A percentile compares a stretch with the other conserved stretches of the same genome.
phyloP scores from a whole-genome alignment of 2,113 vertebrate genomes.

The Stigmatopora argus region DNA sequence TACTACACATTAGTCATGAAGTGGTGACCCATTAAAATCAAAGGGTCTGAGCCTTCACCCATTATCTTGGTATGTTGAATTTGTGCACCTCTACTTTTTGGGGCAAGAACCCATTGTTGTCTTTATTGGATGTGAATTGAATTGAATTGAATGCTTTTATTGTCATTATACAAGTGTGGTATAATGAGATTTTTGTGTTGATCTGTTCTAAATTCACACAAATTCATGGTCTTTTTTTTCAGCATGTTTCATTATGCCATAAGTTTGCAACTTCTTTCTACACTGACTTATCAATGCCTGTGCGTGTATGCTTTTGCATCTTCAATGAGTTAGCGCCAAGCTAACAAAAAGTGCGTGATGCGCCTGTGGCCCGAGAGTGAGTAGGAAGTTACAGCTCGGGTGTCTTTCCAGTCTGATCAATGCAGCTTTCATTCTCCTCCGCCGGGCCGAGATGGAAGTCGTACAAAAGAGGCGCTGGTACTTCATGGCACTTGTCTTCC shows the following conservation, averaged over 20 bases:
- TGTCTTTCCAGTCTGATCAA: constrained; percentile 65
- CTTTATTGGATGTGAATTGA: neutral
- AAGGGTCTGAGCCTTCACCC: neutral
- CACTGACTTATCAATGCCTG: constrained; percentile 22
- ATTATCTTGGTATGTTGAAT: neutral
- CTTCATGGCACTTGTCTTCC: constrained; percentile 69
- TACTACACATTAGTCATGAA: neutral
- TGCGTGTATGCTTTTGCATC: constrained; percentile 25
- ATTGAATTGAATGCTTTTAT: too few species aligned
- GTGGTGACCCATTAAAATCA: too few species aligned
- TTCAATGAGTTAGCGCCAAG: constrained; percentile 22
- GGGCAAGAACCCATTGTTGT: neutral
- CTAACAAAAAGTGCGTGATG: constrained; percentile 31
- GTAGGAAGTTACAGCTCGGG: constrained; percentile 64
- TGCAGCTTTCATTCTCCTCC: constrained; percentile 73
- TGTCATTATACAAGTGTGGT: too few species aligned
- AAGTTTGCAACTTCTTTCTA: constrained; percentile 5
- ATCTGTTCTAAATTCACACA: neutral
- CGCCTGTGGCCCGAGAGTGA: constrained; percentile 37
- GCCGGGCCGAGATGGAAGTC: constrained; percentile 67
- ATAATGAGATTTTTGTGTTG: neutral
- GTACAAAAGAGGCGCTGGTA: constrained; percentile 72
- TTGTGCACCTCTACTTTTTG: neutral
- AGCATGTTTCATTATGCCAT: constrained; percentile 14
- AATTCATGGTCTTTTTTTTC: neutral